Conservation (phyloP, 2,113 vertebrate genomes). For the Mustela lutreola region DNA sequence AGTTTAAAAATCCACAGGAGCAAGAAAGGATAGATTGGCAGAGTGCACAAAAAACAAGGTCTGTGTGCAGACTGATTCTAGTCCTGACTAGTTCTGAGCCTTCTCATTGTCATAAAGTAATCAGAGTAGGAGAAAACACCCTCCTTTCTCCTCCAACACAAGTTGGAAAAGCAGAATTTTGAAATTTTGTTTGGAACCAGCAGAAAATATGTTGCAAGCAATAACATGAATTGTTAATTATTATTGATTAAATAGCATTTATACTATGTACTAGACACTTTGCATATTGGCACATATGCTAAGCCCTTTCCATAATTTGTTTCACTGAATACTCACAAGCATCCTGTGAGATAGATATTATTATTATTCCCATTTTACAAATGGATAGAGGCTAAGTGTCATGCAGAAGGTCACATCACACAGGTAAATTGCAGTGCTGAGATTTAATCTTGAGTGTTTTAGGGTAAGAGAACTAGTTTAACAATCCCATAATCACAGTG, state of each 20-base stretch:
- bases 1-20: background rate
- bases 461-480: background rate
- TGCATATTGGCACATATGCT: background rate
- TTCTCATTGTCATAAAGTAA: background rate
- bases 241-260: background rate
- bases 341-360: background rate
- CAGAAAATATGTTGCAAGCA: background rate
- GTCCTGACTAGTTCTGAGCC: background rate
- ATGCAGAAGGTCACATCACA: background rate
- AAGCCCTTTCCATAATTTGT: background rate
- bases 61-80: background rate
- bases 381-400: background rate
- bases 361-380: background rate
- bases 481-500: background rate
- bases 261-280: background rate
- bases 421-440: background rate
- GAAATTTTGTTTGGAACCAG: background rate
- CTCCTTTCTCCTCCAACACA: background rate
- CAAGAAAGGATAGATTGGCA: background rate
- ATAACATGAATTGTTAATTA: background rate
- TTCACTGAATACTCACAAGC: slow-evolving; percentile 8
- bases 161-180: slow-evolving; percentile 8
- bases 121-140: background rate
- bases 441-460: background rate
- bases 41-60: background rate